phyloP scores from a whole-genome alignment of 2,797 vertebrate species.

The Halcyon smyrnensis region DNA sequence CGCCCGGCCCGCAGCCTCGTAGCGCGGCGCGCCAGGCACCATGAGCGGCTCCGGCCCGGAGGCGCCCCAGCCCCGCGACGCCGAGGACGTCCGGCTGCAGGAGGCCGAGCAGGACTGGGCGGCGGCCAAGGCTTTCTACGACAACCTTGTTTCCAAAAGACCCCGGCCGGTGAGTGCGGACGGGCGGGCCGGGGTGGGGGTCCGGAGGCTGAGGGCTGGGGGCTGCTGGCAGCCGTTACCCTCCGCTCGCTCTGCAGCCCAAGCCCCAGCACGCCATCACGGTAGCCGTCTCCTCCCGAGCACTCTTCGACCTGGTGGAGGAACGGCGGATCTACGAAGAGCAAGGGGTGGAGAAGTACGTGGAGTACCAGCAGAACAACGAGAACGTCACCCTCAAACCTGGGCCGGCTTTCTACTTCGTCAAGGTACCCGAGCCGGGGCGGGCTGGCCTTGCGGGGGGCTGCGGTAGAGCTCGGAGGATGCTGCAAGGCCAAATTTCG shows the following conservation, averaged over 20 bases:
- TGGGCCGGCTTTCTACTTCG: slow-evolving; percentile 89
- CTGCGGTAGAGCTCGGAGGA: not conserved
- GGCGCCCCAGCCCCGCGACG: not conserved
- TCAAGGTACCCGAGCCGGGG: slow-evolving; percentile 85
- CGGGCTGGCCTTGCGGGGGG: no score
- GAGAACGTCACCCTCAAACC: slow-evolving; percentile 87
- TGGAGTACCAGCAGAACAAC: slow-evolving; percentile 85
- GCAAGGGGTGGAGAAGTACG: slow-evolving; percentile 90
- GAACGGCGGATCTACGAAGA: slow-evolving; percentile 88
- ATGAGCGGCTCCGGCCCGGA: slow-evolving; percentile 48
- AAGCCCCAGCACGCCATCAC: slow-evolving; percentile 91
- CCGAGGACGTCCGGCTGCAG: not conserved
- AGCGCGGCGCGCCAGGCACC: not conserved
- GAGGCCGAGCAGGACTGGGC: slow-evolving; percentile 62
- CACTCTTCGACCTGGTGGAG: slow-evolving; percentile 89
- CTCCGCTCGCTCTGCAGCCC: slow-evolving; percentile 77
- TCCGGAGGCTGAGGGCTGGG: not conserved
- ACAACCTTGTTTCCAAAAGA: slow-evolving; percentile 55
- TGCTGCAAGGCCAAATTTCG: not conserved
- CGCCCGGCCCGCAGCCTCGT: not conserved
- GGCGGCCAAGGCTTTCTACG: slow-evolving; percentile 69
- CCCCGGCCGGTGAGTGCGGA: slow-evolving; percentile 67
- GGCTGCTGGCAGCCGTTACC: not conserved
- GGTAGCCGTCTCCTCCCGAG: slow-evolving; percentile 91
- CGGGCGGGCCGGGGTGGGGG: no score